These are phyloP conservation scores for Bombus cullumanus DNA, from an alignment of 1,140 invertebrate species.

Conservation along the genomic window DNA sequence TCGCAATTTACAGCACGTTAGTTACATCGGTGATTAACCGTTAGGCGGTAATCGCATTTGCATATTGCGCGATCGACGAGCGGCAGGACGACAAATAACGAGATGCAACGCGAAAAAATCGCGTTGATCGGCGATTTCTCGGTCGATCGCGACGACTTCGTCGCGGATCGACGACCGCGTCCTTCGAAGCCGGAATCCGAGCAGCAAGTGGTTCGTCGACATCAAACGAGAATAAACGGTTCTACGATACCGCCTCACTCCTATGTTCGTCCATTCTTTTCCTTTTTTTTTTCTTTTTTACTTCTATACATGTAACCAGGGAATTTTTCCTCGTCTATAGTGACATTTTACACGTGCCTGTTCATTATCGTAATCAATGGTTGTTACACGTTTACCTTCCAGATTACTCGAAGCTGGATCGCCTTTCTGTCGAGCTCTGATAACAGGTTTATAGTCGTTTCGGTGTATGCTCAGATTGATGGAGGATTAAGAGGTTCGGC, in stretches of 20 bases:
- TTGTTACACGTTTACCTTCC: not conserved
- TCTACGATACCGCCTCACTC: constrained; percentile 26
- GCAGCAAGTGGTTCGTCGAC: constrained; percentile 77
- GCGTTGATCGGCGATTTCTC: constrained; percentile 38
- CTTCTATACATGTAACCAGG: not conserved
- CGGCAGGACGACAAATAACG: constrained; percentile 26
- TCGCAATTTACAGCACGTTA: constrained; percentile 13
- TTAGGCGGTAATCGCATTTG: constrained; percentile 33
- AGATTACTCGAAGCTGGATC: not conserved
- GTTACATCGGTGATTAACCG: constrained; percentile 44
- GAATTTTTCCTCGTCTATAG: not conserved
- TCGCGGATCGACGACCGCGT: constrained; percentile 75
- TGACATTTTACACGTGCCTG: not conserved
- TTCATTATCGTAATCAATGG: not conserved
- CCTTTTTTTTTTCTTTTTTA: too few species aligned
- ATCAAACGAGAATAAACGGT: constrained; percentile 78
- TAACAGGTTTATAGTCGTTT: not conserved
- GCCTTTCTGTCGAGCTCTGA: not conserved
- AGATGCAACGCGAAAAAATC: constrained; percentile 44
- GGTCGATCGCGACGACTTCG: constrained; percentile 66
- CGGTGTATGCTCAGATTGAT: not conserved
- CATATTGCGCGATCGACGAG: constrained; percentile 34
- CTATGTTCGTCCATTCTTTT: not conserved
- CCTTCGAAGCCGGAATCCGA: constrained; percentile 79
- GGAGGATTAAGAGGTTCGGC: too few species aligned